Conservation (phyloP, 2,797 vertebrate genomes). For the Sorex maritimensis region DNA sequence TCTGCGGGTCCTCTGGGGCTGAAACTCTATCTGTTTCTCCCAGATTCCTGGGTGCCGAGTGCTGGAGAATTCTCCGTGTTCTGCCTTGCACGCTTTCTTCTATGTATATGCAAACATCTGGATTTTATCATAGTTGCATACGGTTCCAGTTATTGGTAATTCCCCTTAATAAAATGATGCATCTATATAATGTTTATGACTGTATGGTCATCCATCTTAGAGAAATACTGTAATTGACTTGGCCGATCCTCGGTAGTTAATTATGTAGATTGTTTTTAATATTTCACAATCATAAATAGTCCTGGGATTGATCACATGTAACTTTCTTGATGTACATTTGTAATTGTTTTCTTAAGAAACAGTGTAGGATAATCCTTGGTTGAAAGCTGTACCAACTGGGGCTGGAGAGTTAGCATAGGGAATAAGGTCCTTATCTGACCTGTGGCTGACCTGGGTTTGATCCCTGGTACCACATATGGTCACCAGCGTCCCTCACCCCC, state of each 20-base stretch:
- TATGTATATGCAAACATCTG: not conserved
- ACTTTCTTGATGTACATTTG: constrained; percentile 48
- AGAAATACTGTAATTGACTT: constrained; percentile 33
- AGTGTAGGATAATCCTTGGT: constrained; percentile 13
- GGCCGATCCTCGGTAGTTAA: constrained; percentile 19
- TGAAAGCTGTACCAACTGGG: constrained; percentile 42
- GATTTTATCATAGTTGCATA: not conserved
- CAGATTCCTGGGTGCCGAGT: not conserved
- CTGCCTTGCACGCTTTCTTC: not conserved
- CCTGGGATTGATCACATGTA: constrained; percentile 50
- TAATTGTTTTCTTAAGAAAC: constrained; percentile 52
- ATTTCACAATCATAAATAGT: constrained; percentile 48
- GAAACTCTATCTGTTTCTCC: not conserved
- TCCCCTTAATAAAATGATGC: not conserved
- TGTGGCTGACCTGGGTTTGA: too few relatives aligned
- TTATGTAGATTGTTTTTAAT: constrained; percentile 56
- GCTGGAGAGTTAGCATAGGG: too few relatives aligned
- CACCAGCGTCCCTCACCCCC: too few relatives aligned
- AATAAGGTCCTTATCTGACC: too few relatives aligned
- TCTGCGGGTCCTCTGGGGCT: not conserved
- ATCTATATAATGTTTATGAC: constrained; percentile 40
- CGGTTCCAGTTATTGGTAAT: not conserved
- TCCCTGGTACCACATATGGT: too few relatives aligned
- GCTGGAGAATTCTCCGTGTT: not conserved
- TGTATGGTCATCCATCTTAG: not conserved